phyloP scores from a whole-genome alignment of 2,113 vertebrate species.

The Martes martes region DNA sequence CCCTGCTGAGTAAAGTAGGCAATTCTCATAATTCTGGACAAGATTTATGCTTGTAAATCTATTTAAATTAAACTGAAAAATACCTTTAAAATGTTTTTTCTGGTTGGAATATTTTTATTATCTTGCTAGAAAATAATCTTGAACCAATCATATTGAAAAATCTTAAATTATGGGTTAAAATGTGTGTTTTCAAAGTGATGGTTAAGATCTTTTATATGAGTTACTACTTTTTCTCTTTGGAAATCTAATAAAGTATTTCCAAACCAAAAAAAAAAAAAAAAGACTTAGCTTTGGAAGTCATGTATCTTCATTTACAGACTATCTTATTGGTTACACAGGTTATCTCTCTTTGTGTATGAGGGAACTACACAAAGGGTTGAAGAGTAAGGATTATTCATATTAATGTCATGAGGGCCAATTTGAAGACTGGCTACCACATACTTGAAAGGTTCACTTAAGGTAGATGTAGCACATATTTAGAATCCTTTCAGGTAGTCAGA shows the following conservation, averaged over 20 bases:
- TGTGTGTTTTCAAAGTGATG: background rate
- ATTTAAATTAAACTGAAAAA: background rate
- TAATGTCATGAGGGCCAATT: background rate
- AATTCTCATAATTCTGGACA: background rate
- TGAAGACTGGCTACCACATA: background rate
- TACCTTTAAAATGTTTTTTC: background rate
- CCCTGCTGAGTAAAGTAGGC: background rate
- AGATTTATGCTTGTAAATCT: background rate
- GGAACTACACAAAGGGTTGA: background rate
- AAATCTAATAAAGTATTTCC: background rate
- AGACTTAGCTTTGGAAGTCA: background rate
- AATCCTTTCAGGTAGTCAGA: background rate
- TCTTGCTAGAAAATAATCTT: background rate
- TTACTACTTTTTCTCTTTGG: background rate
- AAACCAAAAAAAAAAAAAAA: background rate
- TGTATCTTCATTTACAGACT: background rate
- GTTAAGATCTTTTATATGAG: background rate
- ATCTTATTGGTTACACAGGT: background rate
- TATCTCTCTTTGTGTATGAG: background rate
- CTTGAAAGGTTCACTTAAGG: background rate
- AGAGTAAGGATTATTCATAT: background rate
- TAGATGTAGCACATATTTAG: background rate
- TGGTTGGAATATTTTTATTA: background rate
- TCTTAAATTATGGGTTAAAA: background rate
- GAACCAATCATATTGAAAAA: background rate